Evolutionary conservation across 2,113 vertebrate genomes (phyloP).

Genomic region (Danionella cerebrum): DNA sequence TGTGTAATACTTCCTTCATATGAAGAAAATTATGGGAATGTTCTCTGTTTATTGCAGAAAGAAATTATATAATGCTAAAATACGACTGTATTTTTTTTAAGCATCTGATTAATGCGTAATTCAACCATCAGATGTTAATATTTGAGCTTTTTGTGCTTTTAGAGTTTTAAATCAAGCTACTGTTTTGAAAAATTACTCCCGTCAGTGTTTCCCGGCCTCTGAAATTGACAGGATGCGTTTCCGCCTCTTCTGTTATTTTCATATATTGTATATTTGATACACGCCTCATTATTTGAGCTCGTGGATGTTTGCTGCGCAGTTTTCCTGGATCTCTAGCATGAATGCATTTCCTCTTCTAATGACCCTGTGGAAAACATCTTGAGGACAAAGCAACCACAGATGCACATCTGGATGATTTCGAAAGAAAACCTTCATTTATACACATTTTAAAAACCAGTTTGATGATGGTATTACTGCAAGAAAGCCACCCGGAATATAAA

Average conservation of each 20-base stretch:
- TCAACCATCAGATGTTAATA: too few species aligned
- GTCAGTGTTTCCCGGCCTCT: neutral
- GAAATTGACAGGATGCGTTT: neutral
- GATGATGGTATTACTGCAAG: neutral
- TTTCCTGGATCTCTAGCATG: neutral
- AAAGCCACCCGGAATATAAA: neutral
- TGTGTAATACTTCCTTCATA: too few species aligned
- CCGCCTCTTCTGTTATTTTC: neutral
- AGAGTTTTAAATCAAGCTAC: neutral
- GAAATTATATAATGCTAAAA: too few species aligned
- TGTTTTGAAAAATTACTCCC: neutral
- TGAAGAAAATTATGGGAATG: too few species aligned
- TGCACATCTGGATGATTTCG: neutral
- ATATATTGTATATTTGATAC: neutral
- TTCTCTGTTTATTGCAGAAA: too few species aligned
- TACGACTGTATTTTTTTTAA: too few species aligned
- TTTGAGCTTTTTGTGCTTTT: too few species aligned
- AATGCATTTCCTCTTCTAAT: neutral
- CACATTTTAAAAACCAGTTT: neutral
- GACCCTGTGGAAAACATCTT: slow-evolving; percentile 3
- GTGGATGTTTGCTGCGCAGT: neutral
- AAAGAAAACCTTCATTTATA: neutral
- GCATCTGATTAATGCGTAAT: too few species aligned
- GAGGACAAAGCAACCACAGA: neutral
- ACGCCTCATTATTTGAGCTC: slow-evolving; percentile 4